Evolutionary conservation across 2,113 vertebrate genomes (phyloP).

Genomic region (Carettochelys insculpta): DNA sequence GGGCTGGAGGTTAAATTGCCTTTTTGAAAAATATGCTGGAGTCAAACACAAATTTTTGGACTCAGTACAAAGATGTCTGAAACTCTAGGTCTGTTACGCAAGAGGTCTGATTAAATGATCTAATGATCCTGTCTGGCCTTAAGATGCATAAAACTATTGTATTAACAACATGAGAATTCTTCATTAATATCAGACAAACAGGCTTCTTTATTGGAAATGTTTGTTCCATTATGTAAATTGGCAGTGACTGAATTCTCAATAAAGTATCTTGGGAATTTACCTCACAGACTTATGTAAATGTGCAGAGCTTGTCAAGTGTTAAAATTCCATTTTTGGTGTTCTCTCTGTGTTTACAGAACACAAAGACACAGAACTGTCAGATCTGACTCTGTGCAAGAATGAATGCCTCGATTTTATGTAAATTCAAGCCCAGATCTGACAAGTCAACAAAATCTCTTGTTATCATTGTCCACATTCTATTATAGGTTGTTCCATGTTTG

Average conservation of each 20-base stretch:
- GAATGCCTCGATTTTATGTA: neutral
- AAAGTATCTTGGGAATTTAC: neutral
- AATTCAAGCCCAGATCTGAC: neutral
- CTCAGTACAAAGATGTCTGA: neutral
- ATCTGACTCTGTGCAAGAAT: neutral
- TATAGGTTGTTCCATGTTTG: neutral
- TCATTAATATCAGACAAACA: neutral
- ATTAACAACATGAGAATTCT: neutral
- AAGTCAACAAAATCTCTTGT: neutral
- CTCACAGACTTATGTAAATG: neutral
- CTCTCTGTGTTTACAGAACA: neutral
- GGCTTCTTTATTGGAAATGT: neutral
- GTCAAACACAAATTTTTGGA: neutral
- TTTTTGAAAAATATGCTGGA: neutral
- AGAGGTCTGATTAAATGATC: neutral
- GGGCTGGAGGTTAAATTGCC: neutral
- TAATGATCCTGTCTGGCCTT: neutral
- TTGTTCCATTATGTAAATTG: neutral
- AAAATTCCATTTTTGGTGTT: neutral
- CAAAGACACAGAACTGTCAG: neutral
- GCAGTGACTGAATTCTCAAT: neutral
- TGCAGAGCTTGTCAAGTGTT: neutral
- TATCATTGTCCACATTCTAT: neutral
- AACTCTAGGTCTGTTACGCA: neutral
- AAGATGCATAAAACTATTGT: neutral